Conservation (phyloP, 2,113 vertebrate genomes). For the Mesocricetus auratus region DNA sequence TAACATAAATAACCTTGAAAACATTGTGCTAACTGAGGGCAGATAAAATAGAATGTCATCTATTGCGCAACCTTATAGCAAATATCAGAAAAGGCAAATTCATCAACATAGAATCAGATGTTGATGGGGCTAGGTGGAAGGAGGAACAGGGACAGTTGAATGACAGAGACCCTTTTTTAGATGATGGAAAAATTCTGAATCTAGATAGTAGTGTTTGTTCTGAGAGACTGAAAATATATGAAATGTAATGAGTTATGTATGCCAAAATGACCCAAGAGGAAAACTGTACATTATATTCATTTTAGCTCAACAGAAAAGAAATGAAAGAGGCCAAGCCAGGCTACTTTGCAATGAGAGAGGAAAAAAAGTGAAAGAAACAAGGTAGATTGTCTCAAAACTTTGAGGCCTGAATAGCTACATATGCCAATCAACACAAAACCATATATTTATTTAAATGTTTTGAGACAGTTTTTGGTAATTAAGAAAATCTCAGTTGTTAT, state of each 20-base stretch:
- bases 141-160: no score
- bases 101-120: not conserved
- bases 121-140: not conserved
- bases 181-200: not conserved
- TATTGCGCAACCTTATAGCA: not conserved
- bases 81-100: not conserved
- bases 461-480: not conserved
- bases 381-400: not conserved
- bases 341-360: not conserved
- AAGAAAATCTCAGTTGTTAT: not conserved
- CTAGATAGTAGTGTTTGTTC: not conserved
- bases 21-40: not conserved
- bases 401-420: no score
- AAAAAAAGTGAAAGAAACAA: conserved; percentile 1
- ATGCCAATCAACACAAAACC: not conserved
- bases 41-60: not conserved
- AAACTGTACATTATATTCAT: not conserved
- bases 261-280: not conserved
- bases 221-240: not conserved
- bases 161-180: not conserved
- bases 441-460: not conserved
- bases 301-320: not conserved
- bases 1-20: not conserved
- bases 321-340: not conserved
- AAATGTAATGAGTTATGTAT: not conserved